A percentile compares a stretch with the other conserved stretches of the same genome.
These are phyloP conservation scores for Chloebia gouldiae DNA, from an alignment of 2,113 vertebrate species.

Conservation along the genomic window DNA sequence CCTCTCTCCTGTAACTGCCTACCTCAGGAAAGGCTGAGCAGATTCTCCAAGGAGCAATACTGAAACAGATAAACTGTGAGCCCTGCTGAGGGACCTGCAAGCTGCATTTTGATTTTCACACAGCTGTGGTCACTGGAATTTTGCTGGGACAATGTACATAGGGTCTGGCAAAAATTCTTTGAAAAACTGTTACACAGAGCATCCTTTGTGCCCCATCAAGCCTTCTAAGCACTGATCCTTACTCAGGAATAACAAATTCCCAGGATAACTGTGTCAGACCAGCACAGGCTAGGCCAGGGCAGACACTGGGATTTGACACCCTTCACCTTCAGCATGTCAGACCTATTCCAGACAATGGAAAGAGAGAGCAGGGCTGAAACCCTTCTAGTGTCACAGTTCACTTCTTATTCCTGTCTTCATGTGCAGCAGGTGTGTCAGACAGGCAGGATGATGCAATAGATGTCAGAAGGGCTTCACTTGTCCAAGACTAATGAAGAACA, in stretches of 20 bases:
- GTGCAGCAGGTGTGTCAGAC: background rate
- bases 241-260: fast-evolving
- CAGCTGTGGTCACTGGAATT: background rate
- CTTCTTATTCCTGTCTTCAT: background rate
- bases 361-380: background rate
- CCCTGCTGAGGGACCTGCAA: background rate
- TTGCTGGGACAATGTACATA: background rate
- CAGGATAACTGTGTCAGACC: background rate
- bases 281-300: too few relatives aligned
- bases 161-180: background rate
- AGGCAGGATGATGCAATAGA: background rate
- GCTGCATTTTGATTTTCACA: background rate
- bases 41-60: background rate
- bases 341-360: background rate
- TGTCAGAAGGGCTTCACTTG: background rate
- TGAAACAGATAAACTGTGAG: background rate
- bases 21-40: background rate
- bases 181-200: background rate
- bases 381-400: background rate
- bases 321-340: background rate
- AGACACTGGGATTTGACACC: background rate
- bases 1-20: background rate
- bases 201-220: background rate
- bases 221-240: background rate
- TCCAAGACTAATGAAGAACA: background rate